These are phyloP conservation scores for Ptychobarbus kaznakovi DNA, from an alignment of 2,797 vertebrate genomes.

Conservation along the genomic window DNA sequence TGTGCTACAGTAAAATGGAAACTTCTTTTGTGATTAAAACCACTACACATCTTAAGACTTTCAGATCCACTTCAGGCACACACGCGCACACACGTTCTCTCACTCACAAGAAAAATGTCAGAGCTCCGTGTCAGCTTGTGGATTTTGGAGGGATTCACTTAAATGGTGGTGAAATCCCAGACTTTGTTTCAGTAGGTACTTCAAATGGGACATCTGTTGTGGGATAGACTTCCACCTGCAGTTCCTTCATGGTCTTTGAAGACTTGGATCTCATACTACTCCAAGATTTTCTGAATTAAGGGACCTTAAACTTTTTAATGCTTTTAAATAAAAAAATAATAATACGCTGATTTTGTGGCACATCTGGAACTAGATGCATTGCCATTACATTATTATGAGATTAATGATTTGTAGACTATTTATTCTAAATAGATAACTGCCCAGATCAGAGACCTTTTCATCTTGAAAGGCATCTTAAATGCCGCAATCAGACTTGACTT, in stretches of 20 bases:
- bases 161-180: constrained; percentile 29
- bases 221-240: constrained; percentile 12
- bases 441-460: constrained; percentile 3
- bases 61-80: background rate
- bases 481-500: constrained; percentile 15
- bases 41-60: background rate
- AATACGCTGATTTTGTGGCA: background rate
- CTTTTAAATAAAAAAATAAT: background rate
- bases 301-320: background rate
- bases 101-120: background rate
- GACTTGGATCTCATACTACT: background rate
- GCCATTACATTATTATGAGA: constrained; percentile 24
- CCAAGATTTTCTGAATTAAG: constrained; percentile 1
- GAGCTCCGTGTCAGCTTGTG: background rate
- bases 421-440: constrained; percentile 19
- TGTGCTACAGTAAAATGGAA: constrained; percentile 38
- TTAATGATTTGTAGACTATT: constrained; percentile 27
- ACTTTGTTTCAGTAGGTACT: constrained; percentile 4
- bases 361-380: background rate
- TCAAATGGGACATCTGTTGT: background rate
- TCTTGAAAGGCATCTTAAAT: constrained; percentile 19
- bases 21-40: constrained; percentile 30
- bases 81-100: background rate
- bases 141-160: constrained; percentile 18
- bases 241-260: background rate